These are phyloP conservation scores for Lymantria monacha DNA, from an alignment of 2,888 invertebrate species.

Conservation along the genomic window DNA sequence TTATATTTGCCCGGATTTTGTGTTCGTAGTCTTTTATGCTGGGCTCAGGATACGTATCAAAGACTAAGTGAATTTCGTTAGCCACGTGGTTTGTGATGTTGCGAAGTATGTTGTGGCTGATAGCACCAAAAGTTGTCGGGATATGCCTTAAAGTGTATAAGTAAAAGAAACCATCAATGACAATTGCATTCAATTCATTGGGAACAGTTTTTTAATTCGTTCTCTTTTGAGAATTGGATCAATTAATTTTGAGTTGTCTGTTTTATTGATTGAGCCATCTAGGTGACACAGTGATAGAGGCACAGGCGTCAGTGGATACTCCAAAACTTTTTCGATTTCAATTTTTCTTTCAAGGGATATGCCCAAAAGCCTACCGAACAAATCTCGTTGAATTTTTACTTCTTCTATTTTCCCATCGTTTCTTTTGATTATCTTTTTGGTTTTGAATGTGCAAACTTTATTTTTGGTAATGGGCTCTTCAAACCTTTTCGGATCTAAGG, in stretches of 20 bases:
- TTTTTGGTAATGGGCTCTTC: too few relatives aligned
- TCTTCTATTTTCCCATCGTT: background rate
- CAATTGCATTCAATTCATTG: too few relatives aligned
- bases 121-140: slow-evolving; percentile 3
- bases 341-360: slow-evolving; percentile 3
- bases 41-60: slow-evolving; percentile 5
- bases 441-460: too few relatives aligned
- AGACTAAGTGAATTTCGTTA: slow-evolving; percentile 5
- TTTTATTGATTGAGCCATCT: slow-evolving; percentile 35
- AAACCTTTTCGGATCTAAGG: too few relatives aligned
- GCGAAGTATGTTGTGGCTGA: slow-evolving; percentile 5
- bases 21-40: slow-evolving; percentile 10
- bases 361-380: slow-evolving; percentile 3
- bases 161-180: slow-evolving; percentile 35
- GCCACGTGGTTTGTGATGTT: slow-evolving; percentile 10
- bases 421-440: slow-evolving; percentile 3
- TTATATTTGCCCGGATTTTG: too few relatives aligned
- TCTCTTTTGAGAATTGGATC: slow-evolving; percentile 21
- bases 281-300: slow-evolving; percentile 29
- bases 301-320: slow-evolving; percentile 9
- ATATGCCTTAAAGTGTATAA: slow-evolving; percentile 22
- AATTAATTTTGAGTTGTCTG: slow-evolving; percentile 36
- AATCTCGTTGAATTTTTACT: slow-evolving; percentile 2
- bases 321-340: slow-evolving; percentile 8
- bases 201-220: slow-evolving; percentile 8